A percentile compares a stretch with the other conserved stretches of the same genome.
phyloP scores from a whole-genome alignment of 2,888 invertebrate genomes.

The Eupithecia exiguata region DNA sequence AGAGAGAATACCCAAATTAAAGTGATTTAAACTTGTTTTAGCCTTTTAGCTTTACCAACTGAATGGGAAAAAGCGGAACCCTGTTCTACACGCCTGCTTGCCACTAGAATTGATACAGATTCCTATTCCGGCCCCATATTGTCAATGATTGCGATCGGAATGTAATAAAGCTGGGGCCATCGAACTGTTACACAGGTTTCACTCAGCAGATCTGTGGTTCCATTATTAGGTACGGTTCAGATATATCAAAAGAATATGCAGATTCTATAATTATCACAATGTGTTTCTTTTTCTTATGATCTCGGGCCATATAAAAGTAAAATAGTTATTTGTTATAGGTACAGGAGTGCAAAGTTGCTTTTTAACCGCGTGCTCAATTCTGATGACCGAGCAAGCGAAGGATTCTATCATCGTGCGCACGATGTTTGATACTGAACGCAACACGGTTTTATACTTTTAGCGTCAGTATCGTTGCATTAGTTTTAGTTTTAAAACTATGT shows the following conservation, averaged over 20 bases:
- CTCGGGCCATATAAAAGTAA: no score
- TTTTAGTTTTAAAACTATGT: no score
- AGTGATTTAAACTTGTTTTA: not conserved
- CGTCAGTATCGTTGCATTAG: no score
- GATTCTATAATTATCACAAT: not conserved
- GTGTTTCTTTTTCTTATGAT: not conserved
- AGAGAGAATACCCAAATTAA: not conserved
- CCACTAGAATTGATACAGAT: slow-evolving; percentile 2
- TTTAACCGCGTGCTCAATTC: no score
- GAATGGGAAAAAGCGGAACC: not conserved
- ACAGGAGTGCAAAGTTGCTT: no score
- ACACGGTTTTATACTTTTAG: no score
- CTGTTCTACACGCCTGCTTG: not conserved
- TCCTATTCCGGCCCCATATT: slow-evolving; percentile 8
- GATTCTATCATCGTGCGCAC: no score
- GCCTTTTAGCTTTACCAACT: not conserved
- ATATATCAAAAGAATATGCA: not conserved
- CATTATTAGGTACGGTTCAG: not conserved
- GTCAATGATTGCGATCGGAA: slow-evolving; percentile 17
- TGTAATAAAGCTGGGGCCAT: slow-evolving; percentile 15
- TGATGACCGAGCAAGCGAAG: no score
- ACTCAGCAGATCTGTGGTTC: not conserved
- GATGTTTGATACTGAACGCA: no score
- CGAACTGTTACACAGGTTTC: not conserved
- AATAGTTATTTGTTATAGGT: no score